Percentiles rank a stretch among this genome's conserved stretches.
These are phyloP conservation scores for Coptodon bakossiorum DNA, from an alignment of 2,113 vertebrate genomes.

Conservation along the genomic window DNA sequence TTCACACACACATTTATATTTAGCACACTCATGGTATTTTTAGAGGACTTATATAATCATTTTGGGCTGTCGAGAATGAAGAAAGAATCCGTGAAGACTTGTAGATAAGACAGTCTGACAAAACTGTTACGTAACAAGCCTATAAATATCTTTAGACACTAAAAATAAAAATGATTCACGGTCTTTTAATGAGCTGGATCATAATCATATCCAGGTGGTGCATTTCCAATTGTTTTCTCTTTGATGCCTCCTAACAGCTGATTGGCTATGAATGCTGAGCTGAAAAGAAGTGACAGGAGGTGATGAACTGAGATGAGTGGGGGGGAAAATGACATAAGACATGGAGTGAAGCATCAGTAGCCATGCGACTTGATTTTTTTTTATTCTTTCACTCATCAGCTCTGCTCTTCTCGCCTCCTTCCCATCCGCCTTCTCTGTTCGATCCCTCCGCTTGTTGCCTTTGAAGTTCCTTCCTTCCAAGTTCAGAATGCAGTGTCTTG, in stretches of 20 bases:
- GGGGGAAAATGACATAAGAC: background rate
- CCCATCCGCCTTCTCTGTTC: background rate
- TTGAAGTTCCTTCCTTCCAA: constrained; percentile 40
- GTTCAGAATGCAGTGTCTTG: constrained; percentile 28
- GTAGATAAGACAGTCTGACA: constrained; percentile 18
- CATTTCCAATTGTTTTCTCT: background rate
- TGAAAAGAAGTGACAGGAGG: background rate
- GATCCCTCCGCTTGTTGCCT: constrained; percentile 9
- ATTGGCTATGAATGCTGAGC: background rate
- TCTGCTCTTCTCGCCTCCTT: background rate
- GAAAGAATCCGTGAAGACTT: constrained; percentile 7
- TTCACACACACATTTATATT: background rate
- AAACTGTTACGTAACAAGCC: constrained; percentile 26
- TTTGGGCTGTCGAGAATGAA: background rate
- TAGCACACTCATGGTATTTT: constrained; percentile 25
- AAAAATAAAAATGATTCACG: constrained; percentile 33
- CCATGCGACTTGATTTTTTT: background rate
- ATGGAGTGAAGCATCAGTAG: background rate
- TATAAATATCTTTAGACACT: constrained; percentile 38
- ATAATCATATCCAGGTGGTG: background rate
- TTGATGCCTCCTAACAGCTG: constrained; percentile 2
- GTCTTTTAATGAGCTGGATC: constrained; percentile 3
- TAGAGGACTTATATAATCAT: constrained; percentile 38
- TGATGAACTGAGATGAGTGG: background rate
- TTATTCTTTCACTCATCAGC: background rate